These are phyloP conservation scores for Synanthedon myopaeformis DNA, from an alignment of 2,888 invertebrate genomes.

Conservation along the genomic window DNA sequence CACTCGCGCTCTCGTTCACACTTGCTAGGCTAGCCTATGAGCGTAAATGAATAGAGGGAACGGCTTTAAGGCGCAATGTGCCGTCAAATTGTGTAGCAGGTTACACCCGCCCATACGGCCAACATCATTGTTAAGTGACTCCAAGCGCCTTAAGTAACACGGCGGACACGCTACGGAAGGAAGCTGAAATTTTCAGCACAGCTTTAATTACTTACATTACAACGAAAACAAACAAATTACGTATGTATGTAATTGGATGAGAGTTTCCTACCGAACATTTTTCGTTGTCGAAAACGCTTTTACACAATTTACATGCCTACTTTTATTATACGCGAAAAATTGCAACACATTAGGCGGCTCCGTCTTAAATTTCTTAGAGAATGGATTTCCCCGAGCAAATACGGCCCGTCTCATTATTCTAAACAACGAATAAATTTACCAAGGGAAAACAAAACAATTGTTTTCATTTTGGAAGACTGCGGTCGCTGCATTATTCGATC, in stretches of 20 bases:
- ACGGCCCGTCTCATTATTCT: conserved; percentile 62
- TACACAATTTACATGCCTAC: conserved; percentile 13
- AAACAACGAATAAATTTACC: conserved; percentile 65
- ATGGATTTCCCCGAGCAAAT: conserved; percentile 60
- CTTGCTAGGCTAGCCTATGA: too few species aligned
- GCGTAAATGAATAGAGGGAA: too few species aligned
- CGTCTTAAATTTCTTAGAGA: conserved; percentile 57
- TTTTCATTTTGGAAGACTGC: conserved; percentile 60
- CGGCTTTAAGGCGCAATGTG: too few species aligned
- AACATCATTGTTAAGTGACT: too few species aligned
- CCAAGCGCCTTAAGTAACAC: conserved; percentile 9
- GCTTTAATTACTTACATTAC: too few species aligned
- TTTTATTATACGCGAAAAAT: conserved; percentile 56
- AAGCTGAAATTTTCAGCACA: conserved; percentile 7
- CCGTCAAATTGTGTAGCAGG: too few species aligned
- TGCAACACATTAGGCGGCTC: conserved; percentile 54
- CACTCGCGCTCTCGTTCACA: too few species aligned
- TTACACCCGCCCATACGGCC: too few species aligned
- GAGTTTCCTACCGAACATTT: not conserved
- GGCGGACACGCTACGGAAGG: conserved; percentile 21
- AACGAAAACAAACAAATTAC: too few species aligned
- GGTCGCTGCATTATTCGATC: conserved; percentile 60
- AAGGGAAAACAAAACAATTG: conserved; percentile 64
- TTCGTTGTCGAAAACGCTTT: not conserved
- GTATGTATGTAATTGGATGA: not conserved